phyloP scores from a whole-genome alignment of 1,140 invertebrate genomes.

The Apolygus lucorum region DNA sequence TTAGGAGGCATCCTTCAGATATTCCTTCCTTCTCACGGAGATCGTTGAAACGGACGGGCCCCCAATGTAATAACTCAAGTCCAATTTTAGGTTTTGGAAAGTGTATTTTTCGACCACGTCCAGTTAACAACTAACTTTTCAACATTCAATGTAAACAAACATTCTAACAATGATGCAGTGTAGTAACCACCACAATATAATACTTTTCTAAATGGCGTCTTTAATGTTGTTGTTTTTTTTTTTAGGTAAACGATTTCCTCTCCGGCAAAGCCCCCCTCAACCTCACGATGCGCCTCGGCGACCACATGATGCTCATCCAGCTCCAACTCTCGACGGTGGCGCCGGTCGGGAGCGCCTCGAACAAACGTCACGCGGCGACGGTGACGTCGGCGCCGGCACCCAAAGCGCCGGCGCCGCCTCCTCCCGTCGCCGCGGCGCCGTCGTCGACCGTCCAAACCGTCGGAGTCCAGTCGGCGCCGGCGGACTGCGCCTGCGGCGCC shows the following conservation, averaged over 20 bases:
- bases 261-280: slow-evolving; percentile 88
- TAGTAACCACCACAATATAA: too few relatives aligned
- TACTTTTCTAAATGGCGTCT: too few relatives aligned
- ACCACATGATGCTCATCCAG: slow-evolving; percentile 95
- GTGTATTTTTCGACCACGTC: too few relatives aligned
- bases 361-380: slow-evolving; percentile 20
- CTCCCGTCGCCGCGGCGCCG: slow-evolving; percentile 19
- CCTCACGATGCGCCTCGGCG: slow-evolving; percentile 85
- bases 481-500: slow-evolving; percentile 14
- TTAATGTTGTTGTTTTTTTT: too few relatives aligned
- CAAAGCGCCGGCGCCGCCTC: background rate
- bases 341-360: slow-evolving; percentile 32
- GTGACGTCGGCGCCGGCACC: background rate
- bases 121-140: too few relatives aligned
- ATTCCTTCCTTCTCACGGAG: too few relatives aligned
- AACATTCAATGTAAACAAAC: too few relatives aligned
- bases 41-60: too few relatives aligned
- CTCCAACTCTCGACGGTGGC: slow-evolving; percentile 79
- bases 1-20: too few relatives aligned
- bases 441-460: slow-evolving; percentile 22
- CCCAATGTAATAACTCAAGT: too few relatives aligned
- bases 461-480: slow-evolving; percentile 35
- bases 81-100: too few relatives aligned
- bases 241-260: slow-evolving; percentile 83
- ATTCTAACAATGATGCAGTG: too few relatives aligned